Evolutionary conservation across 2,797 vertebrate species (phyloP), one percentile per base, ranked within the genome.

Genomic region (Streptopelia turtur): DNA sequence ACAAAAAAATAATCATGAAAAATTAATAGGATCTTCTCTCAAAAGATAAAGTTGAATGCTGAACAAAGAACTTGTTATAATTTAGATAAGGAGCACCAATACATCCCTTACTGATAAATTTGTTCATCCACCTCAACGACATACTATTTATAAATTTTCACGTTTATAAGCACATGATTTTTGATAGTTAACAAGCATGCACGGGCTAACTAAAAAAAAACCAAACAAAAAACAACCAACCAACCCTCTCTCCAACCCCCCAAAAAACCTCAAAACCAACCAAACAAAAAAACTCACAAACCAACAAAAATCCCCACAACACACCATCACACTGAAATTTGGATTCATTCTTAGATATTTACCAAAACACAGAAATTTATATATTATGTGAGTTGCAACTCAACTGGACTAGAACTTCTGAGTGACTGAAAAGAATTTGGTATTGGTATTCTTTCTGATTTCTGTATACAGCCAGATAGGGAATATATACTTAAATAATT

Each of bases 11-110:
- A 91, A 33, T 47, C 41, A 69, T 6, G 17, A 83, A n/a, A 93
- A 91, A 83, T 35, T 1, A 94, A 87, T 47, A 87, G 65, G 77
- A 95, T 94, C 72, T 72, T 89, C 49, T 91, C 75, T 84, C 83
- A 78, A 87, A 84, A 59, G 30, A 66, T 69, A 65, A 94, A 84
- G 11, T 16, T 82, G 43, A 91, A 68, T 17, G 59, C 13, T 72
- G 39, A 93, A 86, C 33, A 85, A 83, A 25, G 23, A 94, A 88
- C 4, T 3, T 69, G 43, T 47, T 47, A 65, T 10, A 59, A 87
- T 70, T 89, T 74, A 71, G 30, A 33, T 45, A 85, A 78, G 69
- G 43, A 78, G 74, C 5, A 75, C 22, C 84, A 72, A 86, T 15
- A 79, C 83, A 74, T 83, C n/a, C 15, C 17, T 39, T 74, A 55